These are phyloP conservation scores for Pyxicephalus adspersus DNA, from an alignment of 2,113 vertebrate genomes.

Conservation along the genomic window DNA sequence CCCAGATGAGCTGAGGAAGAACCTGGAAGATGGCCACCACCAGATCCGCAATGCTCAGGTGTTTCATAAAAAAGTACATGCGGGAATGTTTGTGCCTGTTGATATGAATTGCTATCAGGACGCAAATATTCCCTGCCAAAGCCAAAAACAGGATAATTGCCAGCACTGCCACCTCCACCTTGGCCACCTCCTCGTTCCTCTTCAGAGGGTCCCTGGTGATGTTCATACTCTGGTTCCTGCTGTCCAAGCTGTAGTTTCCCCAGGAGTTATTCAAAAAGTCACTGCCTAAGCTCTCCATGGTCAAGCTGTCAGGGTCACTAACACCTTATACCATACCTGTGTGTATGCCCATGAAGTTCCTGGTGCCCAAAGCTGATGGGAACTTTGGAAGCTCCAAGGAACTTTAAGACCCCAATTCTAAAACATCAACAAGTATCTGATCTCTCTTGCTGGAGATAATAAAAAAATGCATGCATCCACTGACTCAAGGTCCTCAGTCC, in stretches of 20 bases:
- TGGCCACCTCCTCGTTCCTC: conserved; percentile 93
- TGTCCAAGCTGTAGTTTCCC: conserved; percentile 71
- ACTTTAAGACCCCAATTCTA: no score
- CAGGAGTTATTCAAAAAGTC: conserved; percentile 67
- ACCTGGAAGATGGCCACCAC: conserved; percentile 96
- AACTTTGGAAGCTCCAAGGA: no score
- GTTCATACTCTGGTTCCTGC: conserved; percentile 70
- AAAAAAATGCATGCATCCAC: no score
- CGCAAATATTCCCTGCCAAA: conserved; percentile 88
- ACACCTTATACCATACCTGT: no score
- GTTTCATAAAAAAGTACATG: conserved; percentile 98
- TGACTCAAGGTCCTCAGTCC: no score
- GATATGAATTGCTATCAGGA: conserved; percentile 87
- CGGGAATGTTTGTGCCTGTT: conserved; percentile 88
- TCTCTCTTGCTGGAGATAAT: no score
- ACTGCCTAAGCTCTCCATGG: conserved; percentile 64
- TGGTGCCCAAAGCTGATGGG: no score
- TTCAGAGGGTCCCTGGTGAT: conserved; percentile 75
- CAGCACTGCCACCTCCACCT: conserved; percentile 91
- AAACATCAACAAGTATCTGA: no score
- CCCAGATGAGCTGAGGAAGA: conserved; percentile 95
- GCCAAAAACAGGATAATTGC: conserved; percentile 88
- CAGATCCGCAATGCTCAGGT: conserved; percentile 95
- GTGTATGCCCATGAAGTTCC: no score
- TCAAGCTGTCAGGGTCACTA: conserved; percentile 9